Evolutionary conservation across 1,140 invertebrate species (phyloP).

Genomic region (Zaprionus nigranus): DNA sequence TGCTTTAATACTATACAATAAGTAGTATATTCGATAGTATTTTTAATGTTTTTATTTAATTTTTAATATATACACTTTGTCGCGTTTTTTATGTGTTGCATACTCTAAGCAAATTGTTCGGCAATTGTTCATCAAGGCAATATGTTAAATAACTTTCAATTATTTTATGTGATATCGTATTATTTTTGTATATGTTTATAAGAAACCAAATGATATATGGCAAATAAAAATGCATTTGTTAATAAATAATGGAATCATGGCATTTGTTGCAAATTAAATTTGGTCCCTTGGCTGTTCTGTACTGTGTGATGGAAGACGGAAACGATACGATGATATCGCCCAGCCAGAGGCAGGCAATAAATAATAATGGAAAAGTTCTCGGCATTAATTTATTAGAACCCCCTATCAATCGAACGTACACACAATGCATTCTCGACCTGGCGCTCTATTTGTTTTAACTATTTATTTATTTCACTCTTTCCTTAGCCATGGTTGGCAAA

Average conservation of each 20-base stretch:
- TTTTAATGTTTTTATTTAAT: neutral
- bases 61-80: slow-evolving; percentile 36
- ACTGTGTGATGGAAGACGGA: neutral
- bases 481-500: slow-evolving; percentile 11
- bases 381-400: slow-evolving; percentile 12
- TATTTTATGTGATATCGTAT: neutral
- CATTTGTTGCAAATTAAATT: slow-evolving; percentile 58
- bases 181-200: neutral
- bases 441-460: slow-evolving; percentile 23
- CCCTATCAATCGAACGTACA: neutral
- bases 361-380: slow-evolving; percentile 5
- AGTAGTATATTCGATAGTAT: slow-evolving; percentile 5
- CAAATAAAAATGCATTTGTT: slow-evolving; percentile 1
- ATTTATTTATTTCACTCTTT: slow-evolving; percentile 44
- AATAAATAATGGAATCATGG: slow-evolving; percentile 2
- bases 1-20: slow-evolving; percentile 11
- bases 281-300: slow-evolving; percentile 63
- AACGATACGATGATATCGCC: neutral
- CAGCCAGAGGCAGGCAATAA: neutral
- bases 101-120: neutral
- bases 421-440: neutral
- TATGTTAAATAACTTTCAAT: slow-evolving; percentile 58
- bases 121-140: slow-evolving; percentile 58
- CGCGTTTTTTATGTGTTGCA: slow-evolving; percentile 17
- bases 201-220: neutral